Evolutionary conservation across 1,140 invertebrate species (phyloP).

Genomic region (Heliothis subflexa): DNA sequence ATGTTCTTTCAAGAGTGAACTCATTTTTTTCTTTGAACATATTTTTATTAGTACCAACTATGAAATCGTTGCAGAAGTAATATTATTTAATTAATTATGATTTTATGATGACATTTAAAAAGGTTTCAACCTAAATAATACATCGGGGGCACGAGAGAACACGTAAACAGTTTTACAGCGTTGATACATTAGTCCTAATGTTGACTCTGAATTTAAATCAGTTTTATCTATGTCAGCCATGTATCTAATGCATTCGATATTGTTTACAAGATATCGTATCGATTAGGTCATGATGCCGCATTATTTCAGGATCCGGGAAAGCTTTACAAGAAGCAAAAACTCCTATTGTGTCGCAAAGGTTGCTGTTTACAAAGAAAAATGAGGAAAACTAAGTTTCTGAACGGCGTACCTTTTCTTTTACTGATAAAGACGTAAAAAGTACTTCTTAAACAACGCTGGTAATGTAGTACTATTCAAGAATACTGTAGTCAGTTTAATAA

Average conservation of each 20-base stretch:
- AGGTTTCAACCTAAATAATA: background rate
- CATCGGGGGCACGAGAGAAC: slow-evolving; percentile 4
- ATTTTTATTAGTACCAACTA: background rate
- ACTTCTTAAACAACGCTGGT: too few relatives aligned
- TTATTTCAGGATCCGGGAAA: background rate
- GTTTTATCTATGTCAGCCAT: slow-evolving; percentile 49
- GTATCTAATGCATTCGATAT: slow-evolving; percentile 25
- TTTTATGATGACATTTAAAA: slow-evolving; percentile 1
- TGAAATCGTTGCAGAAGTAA: background rate
- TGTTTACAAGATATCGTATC: slow-evolving; percentile 19
- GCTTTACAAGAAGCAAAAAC: background rate
- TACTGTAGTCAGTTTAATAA: too few relatives aligned
- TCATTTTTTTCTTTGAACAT: background rate
- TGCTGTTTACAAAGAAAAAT: too few relatives aligned
- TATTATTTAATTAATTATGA: background rate
- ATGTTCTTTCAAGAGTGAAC: background rate
- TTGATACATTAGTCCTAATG: slow-evolving; percentile 1
- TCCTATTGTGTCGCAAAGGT: background rate
- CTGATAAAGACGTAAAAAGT: too few relatives aligned
- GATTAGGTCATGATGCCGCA: background rate
- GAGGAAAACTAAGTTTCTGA: too few relatives aligned
- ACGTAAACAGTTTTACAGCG: slow-evolving; percentile 15
- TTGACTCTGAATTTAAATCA: slow-evolving; percentile 46
- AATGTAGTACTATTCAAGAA: too few relatives aligned
- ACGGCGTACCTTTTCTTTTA: too few relatives aligned